Base-by-base conservation (phyloP, 2,113 vertebrate species). In the Amphiprion ocellaris region DNA sequence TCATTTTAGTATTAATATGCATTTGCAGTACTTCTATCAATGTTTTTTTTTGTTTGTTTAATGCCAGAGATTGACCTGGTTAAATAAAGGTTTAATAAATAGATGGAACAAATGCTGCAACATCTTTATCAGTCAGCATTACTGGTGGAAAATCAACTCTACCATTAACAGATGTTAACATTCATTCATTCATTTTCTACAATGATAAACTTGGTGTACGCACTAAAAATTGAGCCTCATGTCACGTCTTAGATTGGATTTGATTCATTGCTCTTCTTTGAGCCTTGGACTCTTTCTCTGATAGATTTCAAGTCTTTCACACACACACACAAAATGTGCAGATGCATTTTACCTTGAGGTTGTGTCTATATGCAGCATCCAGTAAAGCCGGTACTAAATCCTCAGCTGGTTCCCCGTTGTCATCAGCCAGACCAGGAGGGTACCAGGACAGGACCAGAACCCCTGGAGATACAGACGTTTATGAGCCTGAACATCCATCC, bases 381-480 rank as follows among this genome's bases (percentile, higher is more conserved):
- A 97, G 86, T 53, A 97, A 91, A 79, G 93, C 89, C 4, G 96
- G 95, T 53, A 97, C 96, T 76, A 97, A 88, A 89, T 97, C 96
- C 74, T 97, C 96, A 15, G 94, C 89, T 19, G 96, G 95, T 60
- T 97, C 96, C 52, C 96, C 96, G 0, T 96, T 95, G 74, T 97
- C 96, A 41, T 97, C 97, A 59, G 96, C 96, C 71, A 96, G 85
- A 46, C 96, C 96, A 0, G 96, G 96, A 17, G 97, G 97, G 85
- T 97, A 97, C 97, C 97, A 98, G 74, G 96, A 97, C 82, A 98
- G 81, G 21, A 97, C 95, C 78, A 97, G 92, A 60, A 97, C 97
- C 10, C 97, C 97, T 97, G 76, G 14, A 78, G 64, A 78, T 3
- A 37, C 12, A 77, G 9, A 68, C 69, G 50, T 11, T 5, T 46